Percentiles rank a stretch among this genome's conserved stretches.
Evolutionary conservation across 2,888 invertebrate species (phyloP).

Genomic region (Synanthedon formicaeformis): DNA sequence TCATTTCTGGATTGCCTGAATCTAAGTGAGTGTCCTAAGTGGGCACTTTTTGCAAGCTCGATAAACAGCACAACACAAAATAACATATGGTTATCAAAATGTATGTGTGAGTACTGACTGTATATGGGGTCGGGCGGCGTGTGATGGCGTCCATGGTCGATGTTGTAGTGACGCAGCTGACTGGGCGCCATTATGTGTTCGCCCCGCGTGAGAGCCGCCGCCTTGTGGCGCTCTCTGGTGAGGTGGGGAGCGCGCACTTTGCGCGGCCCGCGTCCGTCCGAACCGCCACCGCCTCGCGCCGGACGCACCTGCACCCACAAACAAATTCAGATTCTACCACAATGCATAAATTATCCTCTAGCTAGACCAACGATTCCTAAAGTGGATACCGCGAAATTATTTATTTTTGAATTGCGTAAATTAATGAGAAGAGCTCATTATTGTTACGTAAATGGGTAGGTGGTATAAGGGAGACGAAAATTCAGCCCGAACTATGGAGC

Average conservation of each 20-base stretch:
- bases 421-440: too few relatives aligned
- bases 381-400: background rate
- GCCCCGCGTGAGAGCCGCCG: conserved; percentile 86
- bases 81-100: too few relatives aligned
- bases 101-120: background rate
- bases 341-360: background rate
- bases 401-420: too few relatives aligned
- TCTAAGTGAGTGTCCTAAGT: too few relatives aligned
- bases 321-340: too few relatives aligned
- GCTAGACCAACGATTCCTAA: background rate
- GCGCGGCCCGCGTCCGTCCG: conserved; percentile 49
- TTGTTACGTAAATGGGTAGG: too few relatives aligned
- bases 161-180: conserved; percentile 49
- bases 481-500: too few relatives aligned
- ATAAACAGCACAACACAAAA: too few relatives aligned
- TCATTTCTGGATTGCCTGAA: too few relatives aligned
- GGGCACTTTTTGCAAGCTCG: too few relatives aligned
- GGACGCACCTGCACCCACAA: conserved; percentile 48
- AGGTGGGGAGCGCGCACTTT: conserved; percentile 88
- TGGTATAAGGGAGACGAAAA: too few relatives aligned
- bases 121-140: background rate
- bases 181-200: conserved; percentile 76
- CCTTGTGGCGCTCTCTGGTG: conserved; percentile 87
- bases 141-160: conserved; percentile 15
- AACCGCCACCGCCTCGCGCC: conserved; percentile 58